Conservation (phyloP, 2,113 vertebrate species). For the Alligator mississippiensis region DNA sequence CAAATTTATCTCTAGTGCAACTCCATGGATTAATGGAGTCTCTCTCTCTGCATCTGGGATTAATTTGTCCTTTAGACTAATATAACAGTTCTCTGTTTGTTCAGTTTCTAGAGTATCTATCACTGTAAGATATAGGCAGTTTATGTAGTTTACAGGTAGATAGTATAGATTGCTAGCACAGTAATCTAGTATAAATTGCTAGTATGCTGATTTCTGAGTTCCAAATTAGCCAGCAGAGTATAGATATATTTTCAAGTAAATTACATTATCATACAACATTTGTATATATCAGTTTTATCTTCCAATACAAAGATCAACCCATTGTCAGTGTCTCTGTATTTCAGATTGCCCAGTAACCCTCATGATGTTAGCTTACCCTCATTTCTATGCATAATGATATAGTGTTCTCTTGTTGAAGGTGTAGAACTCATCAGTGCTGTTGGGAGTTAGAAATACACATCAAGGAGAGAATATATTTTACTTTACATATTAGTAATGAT, state of each 20-base stretch:
- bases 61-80: not conserved
- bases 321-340: not conserved
- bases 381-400: not conserved
- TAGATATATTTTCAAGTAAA: no score
- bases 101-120: not conserved
- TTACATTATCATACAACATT: not conserved
- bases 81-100: not conserved
- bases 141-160: no score
- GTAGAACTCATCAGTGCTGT: not conserved
- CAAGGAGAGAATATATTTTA: not conserved
- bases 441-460: not conserved
- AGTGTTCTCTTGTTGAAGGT: not conserved
- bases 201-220: not conserved
- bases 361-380: not conserved
- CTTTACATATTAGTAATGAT: rapidly evolving
- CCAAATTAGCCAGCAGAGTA: not conserved
- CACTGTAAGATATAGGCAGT: no score
- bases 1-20: not conserved
- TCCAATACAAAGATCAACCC: not conserved
- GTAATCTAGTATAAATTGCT: not conserved
- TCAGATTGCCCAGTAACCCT: rapidly evolving
- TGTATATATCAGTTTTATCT: not conserved
- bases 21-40: not conserved
- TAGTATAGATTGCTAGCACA: not conserved
- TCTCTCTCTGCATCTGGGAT: not conserved